phyloP scores from a whole-genome alignment of 2,888 invertebrate genomes.

The Allolobophora icterica region DNA sequence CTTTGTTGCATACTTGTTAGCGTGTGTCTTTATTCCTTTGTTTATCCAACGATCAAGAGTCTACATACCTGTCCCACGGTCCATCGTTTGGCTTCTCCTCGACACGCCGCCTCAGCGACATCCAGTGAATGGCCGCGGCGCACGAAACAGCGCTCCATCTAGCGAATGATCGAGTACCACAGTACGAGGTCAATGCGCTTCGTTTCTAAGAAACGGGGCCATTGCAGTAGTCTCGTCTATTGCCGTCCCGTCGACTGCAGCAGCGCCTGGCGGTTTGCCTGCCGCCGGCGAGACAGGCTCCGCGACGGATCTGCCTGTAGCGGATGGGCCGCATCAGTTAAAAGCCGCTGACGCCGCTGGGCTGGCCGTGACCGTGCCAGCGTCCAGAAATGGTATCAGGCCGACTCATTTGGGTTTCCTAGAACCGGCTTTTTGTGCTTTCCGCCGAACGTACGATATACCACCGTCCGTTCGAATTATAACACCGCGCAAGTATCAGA shows the following conservation, averaged over 20 bases:
- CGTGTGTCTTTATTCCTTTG: too few species aligned
- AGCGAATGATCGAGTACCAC: background rate
- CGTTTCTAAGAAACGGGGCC: background rate
- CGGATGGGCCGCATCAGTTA: background rate
- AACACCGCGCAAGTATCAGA: too few species aligned
- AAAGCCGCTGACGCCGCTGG: background rate
- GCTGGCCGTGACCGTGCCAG: background rate
- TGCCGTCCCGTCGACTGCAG: background rate
- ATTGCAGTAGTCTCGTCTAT: background rate
- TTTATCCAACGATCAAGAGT: background rate
- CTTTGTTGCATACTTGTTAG: too few species aligned
- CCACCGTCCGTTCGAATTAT: background rate
- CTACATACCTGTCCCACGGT: background rate
- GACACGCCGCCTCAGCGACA: background rate
- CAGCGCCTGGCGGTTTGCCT: background rate
- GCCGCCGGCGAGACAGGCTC: background rate
- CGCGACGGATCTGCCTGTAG: background rate
- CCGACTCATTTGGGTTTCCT: background rate
- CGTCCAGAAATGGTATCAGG: background rate
- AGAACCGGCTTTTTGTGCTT: background rate
- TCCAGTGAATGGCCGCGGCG: background rate
- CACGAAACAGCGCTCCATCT: background rate
- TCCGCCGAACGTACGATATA: background rate
- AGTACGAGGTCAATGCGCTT: conserved; percentile 3
- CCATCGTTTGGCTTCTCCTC: background rate